phyloP scores from a whole-genome alignment of 2,888 invertebrate genomes.

The Chelonus formosanus region DNA sequence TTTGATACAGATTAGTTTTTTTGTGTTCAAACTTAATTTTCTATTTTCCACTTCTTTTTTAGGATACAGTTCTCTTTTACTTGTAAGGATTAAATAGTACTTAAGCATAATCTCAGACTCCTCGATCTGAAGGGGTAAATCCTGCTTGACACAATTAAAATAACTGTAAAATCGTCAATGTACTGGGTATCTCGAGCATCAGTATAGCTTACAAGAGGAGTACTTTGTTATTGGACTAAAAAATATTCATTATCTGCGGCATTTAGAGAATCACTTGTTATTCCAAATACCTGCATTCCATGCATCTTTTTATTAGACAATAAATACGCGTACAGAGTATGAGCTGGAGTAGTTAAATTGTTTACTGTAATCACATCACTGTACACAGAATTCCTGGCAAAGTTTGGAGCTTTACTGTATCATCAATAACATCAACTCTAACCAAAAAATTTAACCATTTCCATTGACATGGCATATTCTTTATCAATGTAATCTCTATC shows the following conservation, averaged over 20 bases:
- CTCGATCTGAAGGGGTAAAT: constrained; percentile 54
- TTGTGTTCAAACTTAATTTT: no score
- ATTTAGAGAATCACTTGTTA: constrained; percentile 66
- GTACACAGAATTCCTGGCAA: constrained; percentile 76
- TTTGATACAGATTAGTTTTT: no score
- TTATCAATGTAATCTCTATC: constrained; percentile 76
- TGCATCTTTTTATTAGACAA: constrained; percentile 74
- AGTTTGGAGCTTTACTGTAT: constrained; percentile 81
- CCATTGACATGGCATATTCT: constrained; percentile 77
- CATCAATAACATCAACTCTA: no score
- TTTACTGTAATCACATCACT: constrained; percentile 70
- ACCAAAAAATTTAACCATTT: no score
- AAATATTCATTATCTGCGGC: constrained; percentile 70
- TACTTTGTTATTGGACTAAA: constrained; percentile 70
- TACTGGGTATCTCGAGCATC: constrained; percentile 71
- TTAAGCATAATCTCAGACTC: constrained; percentile 58
- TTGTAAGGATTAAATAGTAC: constrained; percentile 60
- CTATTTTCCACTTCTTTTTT: no score
- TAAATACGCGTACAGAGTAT: constrained; percentile 76
- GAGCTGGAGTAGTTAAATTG: constrained; percentile 72
- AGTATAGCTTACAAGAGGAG: constrained; percentile 69
- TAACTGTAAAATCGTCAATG: constrained; percentile 75
- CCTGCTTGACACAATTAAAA: constrained; percentile 72
- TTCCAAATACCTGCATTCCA: constrained; percentile 73
- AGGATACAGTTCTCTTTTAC: constrained; percentile 49